These are phyloP conservation scores for Pentalonia nigronervosa DNA, from an alignment of 1,140 invertebrate genomes.

Conservation along the genomic window DNA sequence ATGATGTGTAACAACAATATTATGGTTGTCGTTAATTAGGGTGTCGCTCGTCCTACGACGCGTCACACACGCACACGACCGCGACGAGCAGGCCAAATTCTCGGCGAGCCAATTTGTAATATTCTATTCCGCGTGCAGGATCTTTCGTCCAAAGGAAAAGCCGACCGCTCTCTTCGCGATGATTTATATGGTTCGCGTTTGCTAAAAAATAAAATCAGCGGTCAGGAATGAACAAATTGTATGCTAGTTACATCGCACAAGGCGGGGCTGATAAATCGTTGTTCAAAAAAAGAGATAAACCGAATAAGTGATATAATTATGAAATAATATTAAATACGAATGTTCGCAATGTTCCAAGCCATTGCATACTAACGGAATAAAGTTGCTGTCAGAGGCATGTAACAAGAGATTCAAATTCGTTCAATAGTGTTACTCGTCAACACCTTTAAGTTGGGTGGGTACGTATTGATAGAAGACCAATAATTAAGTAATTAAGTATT, in stretches of 20 bases:
- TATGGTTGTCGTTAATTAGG: slow-evolving; percentile 44
- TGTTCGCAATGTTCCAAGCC: neutral
- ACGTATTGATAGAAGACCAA: neutral
- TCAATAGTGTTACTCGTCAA: neutral
- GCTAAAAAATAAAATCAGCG: neutral
- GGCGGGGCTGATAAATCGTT: no score
- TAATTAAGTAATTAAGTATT: neutral
- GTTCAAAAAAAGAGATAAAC: no score
- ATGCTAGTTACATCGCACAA: no score
- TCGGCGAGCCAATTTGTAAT: neutral
- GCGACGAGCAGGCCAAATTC: neutral
- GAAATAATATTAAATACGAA: neutral
- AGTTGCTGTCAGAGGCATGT: neutral
- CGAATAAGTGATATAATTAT: no score
- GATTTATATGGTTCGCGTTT: neutral
- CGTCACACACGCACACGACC: neutral
- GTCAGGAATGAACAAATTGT: neutral
- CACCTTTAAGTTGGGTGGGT: neutral
- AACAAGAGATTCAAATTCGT: neutral
- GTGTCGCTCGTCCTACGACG: neutral
- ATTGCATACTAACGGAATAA: neutral
- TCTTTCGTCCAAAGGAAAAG: neutral
- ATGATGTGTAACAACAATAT: neutral
- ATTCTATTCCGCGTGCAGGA: neutral
- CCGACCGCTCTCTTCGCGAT: no score